Percentiles rank a stretch among this genome's conserved stretches.
Evolutionary conservation across 2,797 vertebrate species (phyloP).

Genomic region (Allochrocebus solatus): DNA sequence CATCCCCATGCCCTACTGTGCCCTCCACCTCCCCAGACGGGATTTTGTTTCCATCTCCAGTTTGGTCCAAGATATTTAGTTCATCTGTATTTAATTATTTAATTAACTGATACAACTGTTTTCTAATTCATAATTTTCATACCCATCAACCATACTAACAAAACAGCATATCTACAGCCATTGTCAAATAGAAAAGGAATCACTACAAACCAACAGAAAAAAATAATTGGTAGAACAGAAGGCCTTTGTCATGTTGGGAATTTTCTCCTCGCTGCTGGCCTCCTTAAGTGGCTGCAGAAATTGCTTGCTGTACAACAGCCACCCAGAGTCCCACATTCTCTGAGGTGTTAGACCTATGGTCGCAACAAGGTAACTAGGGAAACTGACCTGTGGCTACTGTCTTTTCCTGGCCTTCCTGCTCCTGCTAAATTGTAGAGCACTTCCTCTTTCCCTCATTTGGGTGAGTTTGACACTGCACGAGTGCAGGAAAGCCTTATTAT

Average conservation of each 20-base stretch:
- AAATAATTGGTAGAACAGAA: neutral
- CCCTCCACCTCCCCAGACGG: neutral
- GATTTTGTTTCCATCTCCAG: neutral
- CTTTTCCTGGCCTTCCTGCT: neutral
- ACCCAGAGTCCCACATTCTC: neutral
- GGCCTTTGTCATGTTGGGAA: neutral
- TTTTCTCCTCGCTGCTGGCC: neutral
- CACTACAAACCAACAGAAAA: neutral
- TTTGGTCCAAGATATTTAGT: neutral
- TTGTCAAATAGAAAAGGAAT: neutral
- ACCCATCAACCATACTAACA: neutral
- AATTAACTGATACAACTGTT: neutral
- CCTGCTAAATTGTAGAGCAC: neutral
- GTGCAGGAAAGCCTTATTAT: rapidly evolving
- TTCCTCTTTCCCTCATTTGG: neutral
- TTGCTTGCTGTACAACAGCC: neutral
- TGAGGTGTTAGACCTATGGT: too few relatives aligned
- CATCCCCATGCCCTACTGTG: neutral
- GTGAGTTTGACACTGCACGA: neutral
- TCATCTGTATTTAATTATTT: neutral
- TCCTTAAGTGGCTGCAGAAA: neutral
- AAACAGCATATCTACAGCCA: neutral
- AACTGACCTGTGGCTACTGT: neutral
- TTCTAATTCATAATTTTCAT: neutral
- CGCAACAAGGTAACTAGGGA: neutral